Conservation (phyloP, 2,888 invertebrate genomes). For the Oscheius sp. region DNA sequence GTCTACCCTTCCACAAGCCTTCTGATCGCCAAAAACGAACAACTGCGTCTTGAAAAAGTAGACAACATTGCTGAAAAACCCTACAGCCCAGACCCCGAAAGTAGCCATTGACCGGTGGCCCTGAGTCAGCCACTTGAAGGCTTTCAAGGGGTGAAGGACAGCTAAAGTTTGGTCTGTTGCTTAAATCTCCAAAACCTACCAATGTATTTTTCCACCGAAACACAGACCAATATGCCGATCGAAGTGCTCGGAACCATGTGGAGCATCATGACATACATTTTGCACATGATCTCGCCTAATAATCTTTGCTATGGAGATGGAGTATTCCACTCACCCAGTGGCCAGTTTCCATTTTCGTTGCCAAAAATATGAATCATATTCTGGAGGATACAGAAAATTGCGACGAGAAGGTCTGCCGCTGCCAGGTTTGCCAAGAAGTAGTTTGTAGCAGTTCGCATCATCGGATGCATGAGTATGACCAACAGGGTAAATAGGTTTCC, state of each 20-base stretch:
- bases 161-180: constrained; percentile 37
- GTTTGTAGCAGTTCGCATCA: constrained; percentile 88
- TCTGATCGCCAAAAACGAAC: constrained; percentile 38
- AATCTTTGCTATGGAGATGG: not conserved
- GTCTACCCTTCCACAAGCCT: constrained; percentile 47
- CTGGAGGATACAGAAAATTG: constrained; percentile 90
- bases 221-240: constrained; percentile 87
- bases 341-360: constrained; percentile 73
- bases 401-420: constrained; percentile 90
- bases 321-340: constrained; percentile 48
- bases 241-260: constrained; percentile 86
- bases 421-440: constrained; percentile 91
- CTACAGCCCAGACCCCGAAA: constrained; percentile 57
- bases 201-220: constrained; percentile 87
- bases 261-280: constrained; percentile 89
- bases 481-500: constrained; percentile 88
- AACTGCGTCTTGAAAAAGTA: constrained; percentile 57
- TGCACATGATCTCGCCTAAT: constrained; percentile 87
- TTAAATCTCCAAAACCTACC: constrained; percentile 73
- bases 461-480: constrained; percentile 85
- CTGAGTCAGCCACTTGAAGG: constrained; percentile 62
- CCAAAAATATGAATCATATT: constrained; percentile 85
- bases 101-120: constrained; percentile 58
- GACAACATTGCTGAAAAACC: constrained; percentile 52
- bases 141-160: constrained; percentile 56